Evolutionary conservation across 2,888 invertebrate species (phyloP).

Genomic region (Epinotia demarniana): DNA sequence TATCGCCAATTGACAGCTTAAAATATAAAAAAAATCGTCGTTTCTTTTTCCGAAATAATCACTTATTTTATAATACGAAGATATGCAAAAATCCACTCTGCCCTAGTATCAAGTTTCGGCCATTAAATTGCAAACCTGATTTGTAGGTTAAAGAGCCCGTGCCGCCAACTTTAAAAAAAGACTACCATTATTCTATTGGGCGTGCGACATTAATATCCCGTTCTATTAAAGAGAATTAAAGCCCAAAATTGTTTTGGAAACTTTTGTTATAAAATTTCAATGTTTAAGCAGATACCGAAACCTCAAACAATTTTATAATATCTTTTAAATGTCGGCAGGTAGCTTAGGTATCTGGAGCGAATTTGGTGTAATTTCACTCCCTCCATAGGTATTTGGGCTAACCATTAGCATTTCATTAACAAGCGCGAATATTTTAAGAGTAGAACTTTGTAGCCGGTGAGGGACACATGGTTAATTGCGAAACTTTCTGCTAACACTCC

Average conservation of each 20-base stretch:
- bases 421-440: slow-evolving; percentile 38
- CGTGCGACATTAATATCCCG: slow-evolving; percentile 21
- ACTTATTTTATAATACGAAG: neutral
- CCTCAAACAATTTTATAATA: slow-evolving; percentile 44
- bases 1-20: too few relatives aligned
- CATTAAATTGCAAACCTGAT: slow-evolving; percentile 32
- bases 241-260: slow-evolving; percentile 36
- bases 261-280: slow-evolving; percentile 41
- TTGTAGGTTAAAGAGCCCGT: neutral
- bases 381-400: slow-evolving; percentile 34
- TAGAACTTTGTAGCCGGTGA: slow-evolving; percentile 24
- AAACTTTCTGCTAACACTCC: slow-evolving; percentile 19
- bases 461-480: slow-evolving; percentile 37
- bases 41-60: too few relatives aligned
- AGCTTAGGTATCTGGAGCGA: slow-evolving; percentile 38
- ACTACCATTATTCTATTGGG: slow-evolving; percentile 23
- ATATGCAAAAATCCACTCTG: neutral
- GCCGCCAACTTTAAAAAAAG: slow-evolving; percentile 22
- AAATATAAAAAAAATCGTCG: too few relatives aligned
- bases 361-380: slow-evolving; percentile 41
- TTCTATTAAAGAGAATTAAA: slow-evolving; percentile 32
- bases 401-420: slow-evolving; percentile 45
- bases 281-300: slow-evolving; percentile 38
- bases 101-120: neutral
- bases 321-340: slow-evolving; percentile 38